Conservation (phyloP, 2,113 vertebrate genomes). For the Grus americana region DNA sequence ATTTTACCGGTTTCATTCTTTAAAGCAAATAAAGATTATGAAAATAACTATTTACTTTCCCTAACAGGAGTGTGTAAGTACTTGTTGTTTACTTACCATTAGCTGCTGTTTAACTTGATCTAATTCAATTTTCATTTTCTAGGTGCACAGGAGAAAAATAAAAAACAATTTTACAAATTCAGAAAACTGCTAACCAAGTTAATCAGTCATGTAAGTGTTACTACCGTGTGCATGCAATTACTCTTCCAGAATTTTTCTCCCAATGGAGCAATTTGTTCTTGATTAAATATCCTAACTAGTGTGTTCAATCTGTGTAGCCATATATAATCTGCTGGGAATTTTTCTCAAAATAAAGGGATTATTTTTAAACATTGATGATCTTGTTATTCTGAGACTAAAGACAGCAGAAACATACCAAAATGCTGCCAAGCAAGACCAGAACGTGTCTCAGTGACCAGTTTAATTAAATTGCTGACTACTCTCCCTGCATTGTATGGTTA, state of each 20-base stretch:
- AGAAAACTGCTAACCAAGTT: not conserved
- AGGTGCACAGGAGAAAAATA: slow-evolving; percentile 17
- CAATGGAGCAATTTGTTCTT: not conserved
- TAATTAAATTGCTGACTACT: not conserved
- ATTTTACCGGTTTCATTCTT: slow-evolving; percentile 90
- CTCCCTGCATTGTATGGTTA: not conserved
- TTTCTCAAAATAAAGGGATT: not conserved
- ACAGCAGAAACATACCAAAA: not conserved
- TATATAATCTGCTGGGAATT: not conserved
- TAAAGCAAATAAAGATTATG: slow-evolving; percentile 44
- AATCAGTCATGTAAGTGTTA: not conserved
- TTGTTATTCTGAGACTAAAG: not conserved
- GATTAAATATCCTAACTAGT: not conserved
- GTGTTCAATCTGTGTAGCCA: not conserved
- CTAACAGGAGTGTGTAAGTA: not conserved
- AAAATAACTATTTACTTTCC: not conserved
- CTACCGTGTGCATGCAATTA: not conserved
- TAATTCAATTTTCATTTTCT: slow-evolving; percentile 97
- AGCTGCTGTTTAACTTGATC: slow-evolving; percentile 88
- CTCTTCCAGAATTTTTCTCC: not conserved
- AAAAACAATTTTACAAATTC: not conserved
- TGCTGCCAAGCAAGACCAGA: not conserved
- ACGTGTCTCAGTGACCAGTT: rapidly evolving
- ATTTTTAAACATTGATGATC: not conserved
- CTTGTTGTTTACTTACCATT: slow-evolving; percentile 77